These are phyloP conservation scores for Smutsia gigantea DNA, from an alignment of 2,797 vertebrate species.

Conservation along the genomic window DNA sequence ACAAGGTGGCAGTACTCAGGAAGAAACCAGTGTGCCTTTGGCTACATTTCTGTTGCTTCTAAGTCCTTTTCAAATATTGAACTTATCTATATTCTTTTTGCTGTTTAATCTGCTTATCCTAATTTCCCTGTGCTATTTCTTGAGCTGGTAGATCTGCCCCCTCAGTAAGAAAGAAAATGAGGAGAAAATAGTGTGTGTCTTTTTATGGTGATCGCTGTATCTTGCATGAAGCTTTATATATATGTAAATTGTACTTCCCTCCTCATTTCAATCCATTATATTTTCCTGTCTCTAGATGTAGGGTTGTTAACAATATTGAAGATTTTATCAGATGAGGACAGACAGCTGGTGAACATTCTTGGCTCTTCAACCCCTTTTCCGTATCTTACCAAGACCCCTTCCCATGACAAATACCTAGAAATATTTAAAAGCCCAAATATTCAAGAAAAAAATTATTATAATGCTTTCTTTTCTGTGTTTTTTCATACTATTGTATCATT, in stretches of 20 bases:
- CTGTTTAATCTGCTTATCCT: conserved; percentile 71
- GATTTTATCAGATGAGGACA: conserved; percentile 56
- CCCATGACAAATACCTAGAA: conserved; percentile 45
- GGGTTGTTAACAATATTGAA: conserved; percentile 48
- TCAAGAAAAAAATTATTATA: conserved; percentile 29
- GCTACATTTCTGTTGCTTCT: conserved; percentile 74
- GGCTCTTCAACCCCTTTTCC: conserved; percentile 1
- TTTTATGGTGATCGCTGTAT: neutral
- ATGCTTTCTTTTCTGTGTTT: conserved; percentile 42
- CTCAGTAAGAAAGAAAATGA: conserved; percentile 49
- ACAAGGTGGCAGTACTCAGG: conserved; percentile 76
- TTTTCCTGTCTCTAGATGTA: conserved; percentile 58
- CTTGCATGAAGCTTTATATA: conserved; percentile 69
- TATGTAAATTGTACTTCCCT: conserved; percentile 52
- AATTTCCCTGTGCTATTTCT: conserved; percentile 60
- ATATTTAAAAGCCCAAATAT: conserved; percentile 46
- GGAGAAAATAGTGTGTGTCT: conserved; percentile 39
- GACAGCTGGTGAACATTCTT: conserved; percentile 54
- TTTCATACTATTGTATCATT: conserved; percentile 44
- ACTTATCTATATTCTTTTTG: conserved; percentile 53
- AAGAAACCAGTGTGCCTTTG: conserved; percentile 76
- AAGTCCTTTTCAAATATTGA: conserved; percentile 60
- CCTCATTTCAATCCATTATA: conserved; percentile 57
- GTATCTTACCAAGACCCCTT: neutral
- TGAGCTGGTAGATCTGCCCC: conserved; percentile 48